A percentile compares a stretch with the other conserved stretches of the same genome.
Conservation (phyloP, 2,797 vertebrate genomes). For the Amniataba percoides region DNA sequence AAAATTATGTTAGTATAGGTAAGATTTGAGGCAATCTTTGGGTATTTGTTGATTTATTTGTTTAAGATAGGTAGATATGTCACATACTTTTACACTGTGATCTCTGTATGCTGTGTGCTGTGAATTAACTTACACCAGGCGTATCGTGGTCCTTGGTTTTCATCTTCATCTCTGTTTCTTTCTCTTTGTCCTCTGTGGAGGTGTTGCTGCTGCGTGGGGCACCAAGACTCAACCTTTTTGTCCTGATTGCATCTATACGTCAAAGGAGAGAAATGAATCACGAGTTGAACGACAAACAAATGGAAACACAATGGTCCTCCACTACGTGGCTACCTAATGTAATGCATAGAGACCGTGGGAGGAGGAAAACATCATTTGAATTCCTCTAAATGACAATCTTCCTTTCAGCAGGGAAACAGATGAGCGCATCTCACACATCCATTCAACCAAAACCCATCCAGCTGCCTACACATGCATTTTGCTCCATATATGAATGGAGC, state of each 20-base stretch:
- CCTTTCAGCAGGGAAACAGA: constrained; percentile 8
- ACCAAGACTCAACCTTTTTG: constrained; percentile 81
- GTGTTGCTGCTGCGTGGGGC: constrained; percentile 66
- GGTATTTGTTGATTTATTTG: background rate
- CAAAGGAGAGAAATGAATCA: constrained; percentile 19
- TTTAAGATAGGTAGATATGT: background rate
- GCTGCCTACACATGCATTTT: constrained; percentile 19
- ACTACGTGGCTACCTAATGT: background rate
- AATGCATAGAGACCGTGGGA: background rate
- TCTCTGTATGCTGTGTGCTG: too few relatives aligned
- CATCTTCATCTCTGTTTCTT: constrained; percentile 65
- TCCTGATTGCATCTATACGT: constrained; percentile 84
- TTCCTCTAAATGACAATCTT: constrained; percentile 24
- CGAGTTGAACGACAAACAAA: constrained; percentile 7
- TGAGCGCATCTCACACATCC: constrained; percentile 22
- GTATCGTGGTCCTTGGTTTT: constrained; percentile 63
- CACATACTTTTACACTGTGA: too few relatives aligned
- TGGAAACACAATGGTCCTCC: background rate
- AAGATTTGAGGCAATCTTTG: background rate
- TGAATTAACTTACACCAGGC: constrained; percentile 62
- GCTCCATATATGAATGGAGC: constrained; percentile 35
- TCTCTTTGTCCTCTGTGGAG: constrained; percentile 74
- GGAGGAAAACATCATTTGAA: constrained; percentile 33
- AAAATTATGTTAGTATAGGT: too few relatives aligned
- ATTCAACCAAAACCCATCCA: constrained; percentile 31